These are phyloP conservation scores for Lacerta bilineata DNA, from an alignment of 2,797 vertebrate species.

Conservation along the genomic window DNA sequence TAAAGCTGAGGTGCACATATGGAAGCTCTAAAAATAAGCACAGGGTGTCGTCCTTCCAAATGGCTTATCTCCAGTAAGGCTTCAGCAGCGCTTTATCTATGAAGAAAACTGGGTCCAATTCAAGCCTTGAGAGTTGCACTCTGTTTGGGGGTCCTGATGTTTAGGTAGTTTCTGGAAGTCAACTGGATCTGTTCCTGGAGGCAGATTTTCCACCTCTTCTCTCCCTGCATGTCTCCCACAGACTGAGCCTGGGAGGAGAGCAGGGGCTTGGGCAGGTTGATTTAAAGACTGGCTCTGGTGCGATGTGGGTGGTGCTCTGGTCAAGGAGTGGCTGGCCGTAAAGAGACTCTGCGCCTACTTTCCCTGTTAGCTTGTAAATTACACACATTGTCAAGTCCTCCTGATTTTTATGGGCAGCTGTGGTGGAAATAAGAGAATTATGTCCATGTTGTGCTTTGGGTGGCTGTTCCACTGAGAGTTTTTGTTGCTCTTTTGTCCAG, in stretches of 20 bases:
- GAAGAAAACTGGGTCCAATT: background rate
- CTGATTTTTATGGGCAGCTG: constrained; percentile 32
- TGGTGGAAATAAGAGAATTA: background rate
- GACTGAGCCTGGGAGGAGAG: background rate
- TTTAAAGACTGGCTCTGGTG: constrained; percentile 22
- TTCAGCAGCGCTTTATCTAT: background rate
- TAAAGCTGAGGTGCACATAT: background rate
- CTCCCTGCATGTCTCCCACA: constrained; percentile 30
- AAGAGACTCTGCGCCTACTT: background rate
- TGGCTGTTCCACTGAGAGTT: background rate
- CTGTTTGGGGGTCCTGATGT: background rate
- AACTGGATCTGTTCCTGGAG: constrained; percentile 10
- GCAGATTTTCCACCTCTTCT: background rate
- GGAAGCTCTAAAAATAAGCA: background rate
- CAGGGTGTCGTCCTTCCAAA: background rate
- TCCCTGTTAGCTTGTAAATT: constrained; percentile 29
- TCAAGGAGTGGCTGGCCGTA: background rate
- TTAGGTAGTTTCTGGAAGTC: background rate
- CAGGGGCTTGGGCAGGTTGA: background rate
- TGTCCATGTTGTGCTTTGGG: background rate
- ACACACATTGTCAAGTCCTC: background rate
- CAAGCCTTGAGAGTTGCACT: constrained; percentile 2
- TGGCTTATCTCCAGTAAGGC: background rate
- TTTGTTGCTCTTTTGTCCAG: background rate
- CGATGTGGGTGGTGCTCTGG: constrained; percentile 6